Conservation (phyloP, 1,140 invertebrate genomes). For the Laupala kohalensis region DNA sequence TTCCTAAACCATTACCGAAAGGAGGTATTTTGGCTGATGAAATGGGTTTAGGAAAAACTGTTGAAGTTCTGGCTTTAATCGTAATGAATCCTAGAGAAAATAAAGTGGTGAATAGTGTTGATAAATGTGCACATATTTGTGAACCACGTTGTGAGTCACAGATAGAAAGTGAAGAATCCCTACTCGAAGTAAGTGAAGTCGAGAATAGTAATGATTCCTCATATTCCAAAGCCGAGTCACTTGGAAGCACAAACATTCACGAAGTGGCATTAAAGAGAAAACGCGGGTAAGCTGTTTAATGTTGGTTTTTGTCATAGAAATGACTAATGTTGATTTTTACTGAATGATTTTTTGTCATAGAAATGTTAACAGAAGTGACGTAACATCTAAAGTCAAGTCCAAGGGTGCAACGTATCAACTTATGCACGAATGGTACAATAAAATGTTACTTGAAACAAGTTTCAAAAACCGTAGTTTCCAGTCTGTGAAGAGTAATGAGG, state of each 20-base stretch:
- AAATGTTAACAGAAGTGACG: background rate
- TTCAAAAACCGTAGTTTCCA: background rate
- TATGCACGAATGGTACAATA: background rate
- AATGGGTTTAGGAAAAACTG: conserved; percentile 74
- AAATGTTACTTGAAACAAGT: background rate
- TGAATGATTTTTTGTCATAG: background rate
- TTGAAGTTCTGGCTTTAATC: conserved; percentile 59
- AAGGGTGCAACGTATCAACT: background rate
- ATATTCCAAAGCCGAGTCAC: background rate
- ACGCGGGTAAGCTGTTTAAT: background rate
- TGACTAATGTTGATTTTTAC: background rate
- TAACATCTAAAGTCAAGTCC: background rate
- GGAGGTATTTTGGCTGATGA: conserved; percentile 73
- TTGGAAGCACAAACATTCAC: background rate
- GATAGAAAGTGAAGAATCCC: background rate
- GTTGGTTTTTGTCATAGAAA: background rate
- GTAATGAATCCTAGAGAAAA: conserved; percentile 36
- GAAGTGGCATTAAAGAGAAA: background rate
- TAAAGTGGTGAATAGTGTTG: background rate
- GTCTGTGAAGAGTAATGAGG: background rate
- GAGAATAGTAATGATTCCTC: background rate
- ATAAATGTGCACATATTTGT: background rate
- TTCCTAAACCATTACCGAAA: conserved; percentile 26
- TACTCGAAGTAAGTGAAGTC: background rate
- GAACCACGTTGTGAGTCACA: no score